Base-by-base conservation (phyloP, 2,888 invertebrate species). In the Dasypolia templi region DNA sequence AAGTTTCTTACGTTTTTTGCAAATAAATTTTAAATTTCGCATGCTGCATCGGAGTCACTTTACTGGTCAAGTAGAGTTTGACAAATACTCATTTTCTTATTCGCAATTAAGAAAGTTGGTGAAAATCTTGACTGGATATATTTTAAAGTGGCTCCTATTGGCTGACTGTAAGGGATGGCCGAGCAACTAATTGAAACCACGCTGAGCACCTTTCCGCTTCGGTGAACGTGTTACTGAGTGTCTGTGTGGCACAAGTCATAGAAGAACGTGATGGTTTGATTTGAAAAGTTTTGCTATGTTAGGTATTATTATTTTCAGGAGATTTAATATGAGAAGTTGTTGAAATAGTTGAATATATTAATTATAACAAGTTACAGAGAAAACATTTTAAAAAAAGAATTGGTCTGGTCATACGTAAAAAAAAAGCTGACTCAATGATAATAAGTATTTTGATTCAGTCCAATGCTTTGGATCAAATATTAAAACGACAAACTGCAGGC, bases 171-270 rank as follows among this genome's bases (percentile, higher is more conserved):
- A 87, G 81, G 84, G 87, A 88, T 84, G 87, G 90, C 72, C 83
- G 80, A 76, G 87, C 79, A 82, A 87, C 92, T 93, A 93, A 93
- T 93, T 93, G 93, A 92, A 93, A 92, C 91, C 90, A 83, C 89
- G 87, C 87, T 85, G 90, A 90, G 88, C 89, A 91, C 92, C 92
- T 92, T 92, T 91, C 89, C 91, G 84, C 88, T 88, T 87, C 89
- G 80, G 77, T 77, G 88, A 85, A 83, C 87, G 85, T 86, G 88
- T 85, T 86, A 81, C 86, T 84, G 62, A 72, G n/a, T 67, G 35
- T 51, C 49, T 72, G 74, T 81, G 74, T 86, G 86, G 62, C 62
- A 2, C 56, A 87, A 87, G 78, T 71, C 68, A 75, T 72, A 71
- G 32, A 59, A 64, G 63, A 19, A 35, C 2, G 39, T 51, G 22